Conservation (phyloP, 2,113 vertebrate genomes). For the Apistogramma diplotaenia region DNA sequence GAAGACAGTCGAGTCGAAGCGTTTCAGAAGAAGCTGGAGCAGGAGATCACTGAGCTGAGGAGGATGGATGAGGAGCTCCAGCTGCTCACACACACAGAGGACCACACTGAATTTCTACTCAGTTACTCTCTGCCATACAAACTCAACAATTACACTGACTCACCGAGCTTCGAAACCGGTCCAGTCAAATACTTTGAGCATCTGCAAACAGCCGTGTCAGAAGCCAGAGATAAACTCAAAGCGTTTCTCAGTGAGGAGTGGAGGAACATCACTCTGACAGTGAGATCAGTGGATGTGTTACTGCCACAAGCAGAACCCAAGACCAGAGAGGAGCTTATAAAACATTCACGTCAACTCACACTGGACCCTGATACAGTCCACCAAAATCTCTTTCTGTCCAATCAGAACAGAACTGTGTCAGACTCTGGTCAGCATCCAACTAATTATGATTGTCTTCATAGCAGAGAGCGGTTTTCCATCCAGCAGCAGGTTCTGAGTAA, state of each 20-base stretch:
- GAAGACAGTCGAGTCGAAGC: not conserved
- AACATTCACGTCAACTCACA: not conserved
- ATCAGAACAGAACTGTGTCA: rapidly evolving
- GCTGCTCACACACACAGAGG: not conserved
- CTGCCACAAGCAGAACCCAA: not conserved
- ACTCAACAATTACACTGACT: not conserved
- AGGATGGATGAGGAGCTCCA: not conserved
- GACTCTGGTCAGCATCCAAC: not conserved
- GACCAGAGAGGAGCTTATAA: not conserved
- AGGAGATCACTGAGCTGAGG: not conserved
- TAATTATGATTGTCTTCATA: not conserved
- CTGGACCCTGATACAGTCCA: not conserved
- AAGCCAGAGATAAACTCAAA: not conserved
- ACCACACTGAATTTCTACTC: not conserved
- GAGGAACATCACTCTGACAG: not conserved
- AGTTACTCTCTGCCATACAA: not conserved
- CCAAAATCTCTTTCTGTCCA: not conserved
- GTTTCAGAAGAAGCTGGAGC: not conserved
- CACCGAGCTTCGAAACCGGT: not conserved
- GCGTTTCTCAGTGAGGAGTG: not conserved
- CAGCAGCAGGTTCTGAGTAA: not conserved
- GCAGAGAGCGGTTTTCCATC: not conserved
- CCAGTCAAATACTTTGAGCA: not conserved
- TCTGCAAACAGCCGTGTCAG: not conserved
- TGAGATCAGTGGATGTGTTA: not conserved